These are phyloP conservation scores for Centropristis striata DNA, from an alignment of 2,113 vertebrate genomes.

Conservation along the genomic window DNA sequence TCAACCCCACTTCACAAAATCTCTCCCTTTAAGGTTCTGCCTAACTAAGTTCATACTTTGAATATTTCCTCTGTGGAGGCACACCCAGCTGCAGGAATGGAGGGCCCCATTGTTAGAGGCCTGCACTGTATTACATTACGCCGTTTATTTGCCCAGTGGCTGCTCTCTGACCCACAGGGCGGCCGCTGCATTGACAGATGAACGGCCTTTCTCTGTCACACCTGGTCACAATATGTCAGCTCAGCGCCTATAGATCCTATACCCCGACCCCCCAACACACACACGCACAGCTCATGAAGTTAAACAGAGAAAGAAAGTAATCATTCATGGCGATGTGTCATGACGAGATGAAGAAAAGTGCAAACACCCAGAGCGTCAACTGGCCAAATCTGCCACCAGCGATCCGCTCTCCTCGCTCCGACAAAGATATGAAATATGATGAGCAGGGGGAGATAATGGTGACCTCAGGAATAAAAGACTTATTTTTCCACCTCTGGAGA, in stretches of 20 bases:
- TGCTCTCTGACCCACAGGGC: slow-evolving; percentile 47
- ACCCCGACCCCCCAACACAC: slow-evolving; percentile 43
- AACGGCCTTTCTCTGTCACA: slow-evolving; percentile 48
- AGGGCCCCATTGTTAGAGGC: slow-evolving; percentile 51
- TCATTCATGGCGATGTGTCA: not conserved
- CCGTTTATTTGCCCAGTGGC: slow-evolving; percentile 58
- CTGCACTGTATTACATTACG: slow-evolving; percentile 63
- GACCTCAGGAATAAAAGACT: slow-evolving; percentile 45
- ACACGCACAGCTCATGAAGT: slow-evolving; percentile 19
- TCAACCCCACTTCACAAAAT: too few relatives aligned
- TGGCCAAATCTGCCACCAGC: slow-evolving; percentile 5
- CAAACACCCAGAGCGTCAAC: slow-evolving; percentile 7
- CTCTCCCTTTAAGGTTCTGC: too few relatives aligned
- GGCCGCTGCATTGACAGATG: slow-evolving; percentile 42
- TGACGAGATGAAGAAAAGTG: slow-evolving; percentile 16
- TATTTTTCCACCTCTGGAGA: slow-evolving; percentile 33
- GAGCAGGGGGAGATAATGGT: slow-evolving; percentile 18
- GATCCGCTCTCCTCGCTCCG: not conserved
- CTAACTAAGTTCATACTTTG: not conserved
- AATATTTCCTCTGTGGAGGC: slow-evolving; percentile 27
- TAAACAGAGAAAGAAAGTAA: slow-evolving; percentile 15
- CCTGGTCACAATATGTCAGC: slow-evolving; percentile 70
- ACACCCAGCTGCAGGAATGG: slow-evolving; percentile 53
- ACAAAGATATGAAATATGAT: slow-evolving; percentile 39
- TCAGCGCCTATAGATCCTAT: slow-evolving; percentile 15